Conservation (phyloP, 2,113 vertebrate genomes). For the Poeciliopsis turrubarensis region DNA sequence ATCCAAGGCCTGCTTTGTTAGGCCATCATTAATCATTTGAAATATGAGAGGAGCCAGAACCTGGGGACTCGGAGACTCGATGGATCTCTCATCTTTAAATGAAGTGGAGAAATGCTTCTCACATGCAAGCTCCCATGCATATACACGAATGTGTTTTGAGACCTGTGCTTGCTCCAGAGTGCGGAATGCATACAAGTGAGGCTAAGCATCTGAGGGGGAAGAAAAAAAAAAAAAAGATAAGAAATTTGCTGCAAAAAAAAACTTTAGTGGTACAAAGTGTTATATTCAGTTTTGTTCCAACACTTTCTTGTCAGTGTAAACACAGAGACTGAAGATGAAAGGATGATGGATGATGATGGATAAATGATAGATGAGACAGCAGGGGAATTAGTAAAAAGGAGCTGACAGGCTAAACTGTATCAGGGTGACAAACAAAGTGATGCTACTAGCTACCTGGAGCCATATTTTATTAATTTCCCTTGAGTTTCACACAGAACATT, state of each 20-base stretch:
- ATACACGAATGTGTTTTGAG: constrained; percentile 3
- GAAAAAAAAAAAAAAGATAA: background rate
- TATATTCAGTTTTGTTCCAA: constrained; percentile 51
- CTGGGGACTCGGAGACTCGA: constrained; percentile 61
- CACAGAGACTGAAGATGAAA: constrained; percentile 63
- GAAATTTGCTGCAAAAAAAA: background rate
- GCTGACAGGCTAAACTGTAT: constrained; percentile 58
- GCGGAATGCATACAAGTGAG: background rate
- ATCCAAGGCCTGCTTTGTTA: constrained; percentile 77
- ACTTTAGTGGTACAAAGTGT: constrained; percentile 23
- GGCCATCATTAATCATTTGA: constrained; percentile 80
- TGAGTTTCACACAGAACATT: constrained; percentile 30
- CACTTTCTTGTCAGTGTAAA: constrained; percentile 55
- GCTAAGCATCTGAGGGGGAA: background rate
- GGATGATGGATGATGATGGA: constrained; percentile 65
- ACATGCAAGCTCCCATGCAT: constrained; percentile 32
- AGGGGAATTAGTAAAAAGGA: constrained; percentile 38
- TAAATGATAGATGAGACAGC: constrained; percentile 71
- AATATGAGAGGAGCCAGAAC: constrained; percentile 71
- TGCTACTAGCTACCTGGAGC: constrained; percentile 43
- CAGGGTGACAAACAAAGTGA: constrained; percentile 49
- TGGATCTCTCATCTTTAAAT: constrained; percentile 68
- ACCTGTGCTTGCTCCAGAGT: constrained; percentile 12
- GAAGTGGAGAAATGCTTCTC: constrained; percentile 59
- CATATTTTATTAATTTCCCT: constrained; percentile 17